Percentiles rank a stretch among this genome's conserved stretches.
Evolutionary conservation across 53 echinoderm and acorn worm species (phyloP).

Genomic region (Holothuria scabra): DNA sequence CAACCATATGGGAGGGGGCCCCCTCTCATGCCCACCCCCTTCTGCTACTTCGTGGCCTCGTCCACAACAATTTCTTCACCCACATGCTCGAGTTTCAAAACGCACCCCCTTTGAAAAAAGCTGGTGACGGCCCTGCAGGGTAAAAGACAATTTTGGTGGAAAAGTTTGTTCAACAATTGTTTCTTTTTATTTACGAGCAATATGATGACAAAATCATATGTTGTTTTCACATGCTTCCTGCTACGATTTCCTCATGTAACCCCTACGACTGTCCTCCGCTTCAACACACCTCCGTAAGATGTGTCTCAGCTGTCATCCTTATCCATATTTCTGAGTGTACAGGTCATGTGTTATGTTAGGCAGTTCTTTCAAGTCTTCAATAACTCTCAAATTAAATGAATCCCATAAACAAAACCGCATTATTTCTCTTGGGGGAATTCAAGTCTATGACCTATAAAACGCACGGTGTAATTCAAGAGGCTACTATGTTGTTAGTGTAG

Average conservation of each 20-base stretch:
- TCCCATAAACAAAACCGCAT: conserved; percentile 19
- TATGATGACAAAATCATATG: conserved; percentile 32
- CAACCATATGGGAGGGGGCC: too few species aligned
- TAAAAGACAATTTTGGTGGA: too few species aligned
- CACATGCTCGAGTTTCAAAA: too few species aligned
- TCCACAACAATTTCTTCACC: too few species aligned
- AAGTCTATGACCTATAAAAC: conserved; percentile 28
- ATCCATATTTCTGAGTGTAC: conserved; percentile 19
- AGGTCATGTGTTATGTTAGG: not conserved
- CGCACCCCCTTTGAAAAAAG: too few species aligned
- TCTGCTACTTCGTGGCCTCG: too few species aligned
- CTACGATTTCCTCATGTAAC: not conserved
- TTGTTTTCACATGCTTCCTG: conserved; percentile 6
- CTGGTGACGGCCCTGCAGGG: too few species aligned
- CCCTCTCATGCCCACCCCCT: too few species aligned
- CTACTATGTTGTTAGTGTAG: not conserved
- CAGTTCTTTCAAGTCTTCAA: not conserved
- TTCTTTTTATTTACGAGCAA: not conserved
- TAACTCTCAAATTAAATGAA: not conserved
- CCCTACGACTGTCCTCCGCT: not conserved
- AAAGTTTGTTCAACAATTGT: not conserved
- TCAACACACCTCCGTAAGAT: not conserved
- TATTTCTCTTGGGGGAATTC: conserved; percentile 26
- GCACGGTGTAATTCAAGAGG: conserved; percentile 23
- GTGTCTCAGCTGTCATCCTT: conserved; percentile 26